These are phyloP conservation scores for Genyomyrus donnyi DNA, from an alignment of 2,113 vertebrate genomes.

Conservation along the genomic window DNA sequence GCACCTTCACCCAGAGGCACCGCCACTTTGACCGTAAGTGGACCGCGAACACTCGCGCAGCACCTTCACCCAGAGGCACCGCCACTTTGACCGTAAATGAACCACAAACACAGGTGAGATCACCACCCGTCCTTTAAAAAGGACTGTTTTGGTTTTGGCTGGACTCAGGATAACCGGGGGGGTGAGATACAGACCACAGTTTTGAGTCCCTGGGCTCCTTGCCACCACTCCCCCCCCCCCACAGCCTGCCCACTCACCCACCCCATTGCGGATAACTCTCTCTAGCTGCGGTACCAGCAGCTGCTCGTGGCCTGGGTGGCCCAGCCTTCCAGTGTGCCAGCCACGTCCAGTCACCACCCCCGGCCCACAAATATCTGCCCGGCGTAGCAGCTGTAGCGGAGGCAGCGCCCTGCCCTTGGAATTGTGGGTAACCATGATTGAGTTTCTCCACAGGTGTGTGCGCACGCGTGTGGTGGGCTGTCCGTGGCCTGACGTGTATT, in stretches of 20 bases:
- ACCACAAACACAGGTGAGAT: background rate
- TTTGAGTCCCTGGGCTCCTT: background rate
- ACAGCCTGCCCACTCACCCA: background rate
- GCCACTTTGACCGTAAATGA: conserved; percentile 69
- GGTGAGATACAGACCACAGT: background rate
- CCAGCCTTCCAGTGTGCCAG: background rate
- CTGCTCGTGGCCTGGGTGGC: background rate
- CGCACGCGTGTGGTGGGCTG: background rate
- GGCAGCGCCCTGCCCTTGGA: background rate
- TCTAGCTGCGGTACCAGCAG: background rate
- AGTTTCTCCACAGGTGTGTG: background rate
- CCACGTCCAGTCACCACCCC: background rate
- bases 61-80: background rate
- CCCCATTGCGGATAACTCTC: background rate
- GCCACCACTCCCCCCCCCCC: background rate
- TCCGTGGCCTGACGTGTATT: background rate
- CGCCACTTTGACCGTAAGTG: conserved; percentile 70
- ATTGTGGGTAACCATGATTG: background rate
- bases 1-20: background rate
- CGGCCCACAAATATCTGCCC: background rate
- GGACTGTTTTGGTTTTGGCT: background rate
- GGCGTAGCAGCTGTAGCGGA: background rate
- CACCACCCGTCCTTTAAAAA: background rate
- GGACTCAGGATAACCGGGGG: background rate
- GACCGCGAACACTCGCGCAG: background rate